phyloP scores from a whole-genome alignment of 2,113 vertebrate genomes.

The Lophotis ruficrista region DNA sequence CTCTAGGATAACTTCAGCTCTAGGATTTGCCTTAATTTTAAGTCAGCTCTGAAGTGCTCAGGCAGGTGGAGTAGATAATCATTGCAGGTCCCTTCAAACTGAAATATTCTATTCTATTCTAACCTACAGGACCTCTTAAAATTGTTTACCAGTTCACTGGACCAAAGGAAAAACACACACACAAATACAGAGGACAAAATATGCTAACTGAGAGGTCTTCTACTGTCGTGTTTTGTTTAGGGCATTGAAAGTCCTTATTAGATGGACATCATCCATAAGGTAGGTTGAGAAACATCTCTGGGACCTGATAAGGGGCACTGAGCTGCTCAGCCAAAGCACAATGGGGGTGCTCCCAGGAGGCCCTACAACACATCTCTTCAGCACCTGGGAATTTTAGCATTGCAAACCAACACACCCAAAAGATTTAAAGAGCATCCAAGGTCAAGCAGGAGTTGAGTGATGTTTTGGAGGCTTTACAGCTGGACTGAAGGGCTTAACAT shows the following conservation, averaged over 20 bases:
- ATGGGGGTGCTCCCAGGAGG: neutral
- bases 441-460: constrained; percentile 21
- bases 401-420: neutral
- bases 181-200: neutral
- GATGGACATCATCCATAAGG: neutral
- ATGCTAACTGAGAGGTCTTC: neutral
- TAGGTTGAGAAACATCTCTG: neutral
- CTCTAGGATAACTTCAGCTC: neutral
- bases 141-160: neutral
- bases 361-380: neutral
- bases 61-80: neutral
- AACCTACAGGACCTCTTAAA: neutral
- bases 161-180: neutral
- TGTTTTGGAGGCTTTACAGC: constrained; percentile 5
- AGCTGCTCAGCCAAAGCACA: neutral
- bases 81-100: neutral
- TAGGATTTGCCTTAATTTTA: neutral
- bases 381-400: neutral
- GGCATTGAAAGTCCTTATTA: neutral
- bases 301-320: neutral
- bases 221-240: neutral
- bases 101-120: neutral
- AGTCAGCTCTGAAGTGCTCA: neutral
- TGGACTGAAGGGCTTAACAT: constrained; percentile 43
- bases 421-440: constrained; percentile 35